Evolutionary conservation across 2,113 vertebrate species (phyloP), one percentile per base, ranked within the genome.

Genomic region (Gallinago jamesoni): DNA sequence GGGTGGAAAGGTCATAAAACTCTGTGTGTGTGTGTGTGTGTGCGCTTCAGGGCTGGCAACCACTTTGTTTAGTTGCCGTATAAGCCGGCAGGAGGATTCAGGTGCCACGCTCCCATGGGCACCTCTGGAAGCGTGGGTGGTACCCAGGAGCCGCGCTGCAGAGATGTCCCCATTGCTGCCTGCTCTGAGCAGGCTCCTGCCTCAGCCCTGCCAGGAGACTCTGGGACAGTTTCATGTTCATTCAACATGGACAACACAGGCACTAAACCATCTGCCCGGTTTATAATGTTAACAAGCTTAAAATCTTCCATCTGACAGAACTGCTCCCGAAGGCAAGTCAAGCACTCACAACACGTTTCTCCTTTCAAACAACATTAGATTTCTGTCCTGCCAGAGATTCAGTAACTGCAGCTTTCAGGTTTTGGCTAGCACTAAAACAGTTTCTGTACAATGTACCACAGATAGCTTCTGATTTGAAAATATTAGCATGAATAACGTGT

Each of bases 311-410:
- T 50, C 55, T 74, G 45, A 41, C 62, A 89, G 56, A 70, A 66
- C 19, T 35, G 19, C 25, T 84, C 45, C 52, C 22, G 19, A 83
- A 55, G 77, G 31, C 24, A 60, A 86, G 55, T 39, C 50, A 25
- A 68, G 31, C 56, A 22, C 60, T 68, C 43, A 9, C n/a, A 91
- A 22, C 10, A 17, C 35, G 53, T n/a, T 57, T 63, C 55, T 81
- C 53, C 64, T 53, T 79, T 70, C 83, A 86, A 87, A 16, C 22
- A 50, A 10, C 0, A 0, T 56, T 37, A 83, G 56, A 62, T 33
- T 86, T 79, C 72, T 79, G 39, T 66, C 82, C 79, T 75, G 89
- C 72, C 72, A 92, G 85, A 84, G 16, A 35, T 70, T 41, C 75
- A 59, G 70, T 53, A 85, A 68, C 55, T 82, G 84, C 45, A 79